A percentile compares a stretch with the other conserved stretches of the same genome.
These are phyloP conservation scores for Elgaria multicarinata DNA, from an alignment of 2,113 vertebrate species.

Conservation along the genomic window DNA sequence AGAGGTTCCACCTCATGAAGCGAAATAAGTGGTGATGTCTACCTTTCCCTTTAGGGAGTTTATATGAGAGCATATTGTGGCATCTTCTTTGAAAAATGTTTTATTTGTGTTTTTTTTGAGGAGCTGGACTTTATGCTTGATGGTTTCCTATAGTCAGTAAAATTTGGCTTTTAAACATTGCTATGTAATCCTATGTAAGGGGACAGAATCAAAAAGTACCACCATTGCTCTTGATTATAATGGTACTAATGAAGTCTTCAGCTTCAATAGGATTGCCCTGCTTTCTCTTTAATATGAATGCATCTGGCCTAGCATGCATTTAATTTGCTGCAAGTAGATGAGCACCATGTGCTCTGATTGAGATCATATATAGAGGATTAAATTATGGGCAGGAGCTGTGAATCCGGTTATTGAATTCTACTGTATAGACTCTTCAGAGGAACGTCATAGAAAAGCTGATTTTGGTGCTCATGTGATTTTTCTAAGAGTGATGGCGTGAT, in stretches of 20 bases:
- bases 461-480: rapidly evolving
- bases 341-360: background rate
- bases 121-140: background rate
- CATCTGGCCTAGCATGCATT: background rate
- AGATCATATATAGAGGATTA: background rate
- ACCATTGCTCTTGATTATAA: background rate
- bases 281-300: background rate
- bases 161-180: background rate
- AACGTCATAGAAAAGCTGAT: constrained; percentile 1
- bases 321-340: background rate
- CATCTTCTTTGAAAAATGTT: background rate
- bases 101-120: background rate
- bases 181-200: background rate
- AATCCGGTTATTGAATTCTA: background rate
- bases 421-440: background rate
- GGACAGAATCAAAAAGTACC: background rate
- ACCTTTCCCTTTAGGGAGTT: background rate
- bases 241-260: background rate
- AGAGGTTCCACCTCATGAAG: background rate
- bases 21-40: no score
- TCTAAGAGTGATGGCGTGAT: background rate
- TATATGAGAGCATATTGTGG: background rate
- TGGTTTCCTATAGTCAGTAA: background rate
- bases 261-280: background rate
- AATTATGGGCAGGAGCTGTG: background rate